Evolutionary conservation across 1,140 invertebrate species (phyloP).

Genomic region (Triops longicaudatus): DNA sequence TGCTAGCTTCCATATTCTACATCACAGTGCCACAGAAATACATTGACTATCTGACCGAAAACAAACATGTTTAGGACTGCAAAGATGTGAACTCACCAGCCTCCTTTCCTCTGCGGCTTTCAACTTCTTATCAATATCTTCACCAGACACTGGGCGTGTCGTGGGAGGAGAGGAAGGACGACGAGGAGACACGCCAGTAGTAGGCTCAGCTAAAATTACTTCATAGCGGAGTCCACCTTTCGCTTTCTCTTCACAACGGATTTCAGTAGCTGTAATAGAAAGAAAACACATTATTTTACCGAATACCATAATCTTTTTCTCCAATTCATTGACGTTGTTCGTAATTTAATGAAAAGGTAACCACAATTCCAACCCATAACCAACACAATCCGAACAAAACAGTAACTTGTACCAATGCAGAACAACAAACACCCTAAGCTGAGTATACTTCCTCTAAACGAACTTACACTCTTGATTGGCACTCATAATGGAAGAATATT

Average conservation of each 20-base stretch:
- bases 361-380: no score
- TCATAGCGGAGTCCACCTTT: constrained; percentile 84
- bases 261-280: background rate
- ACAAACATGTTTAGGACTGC: no score
- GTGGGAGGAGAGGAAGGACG: constrained; percentile 52
- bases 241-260: constrained; percentile 34
- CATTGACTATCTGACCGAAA: background rate
- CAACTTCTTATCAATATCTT: constrained; percentile 82
- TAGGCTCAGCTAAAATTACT: constrained; percentile 80
- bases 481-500: background rate
- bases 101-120: constrained; percentile 83
- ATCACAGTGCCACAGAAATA: background rate
- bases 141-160: constrained; percentile 50
- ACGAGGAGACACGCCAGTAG: constrained; percentile 47
- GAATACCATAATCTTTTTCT: background rate
- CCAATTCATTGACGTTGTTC: background rate
- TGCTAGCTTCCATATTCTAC: constrained; percentile 71
- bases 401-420: background rate
- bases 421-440: no score
- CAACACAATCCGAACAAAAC: no score
- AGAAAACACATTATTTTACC: background rate
- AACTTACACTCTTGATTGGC: constrained; percentile 6
- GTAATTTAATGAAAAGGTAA: no score
- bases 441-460: background rate
- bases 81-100: constrained; percentile 55